Evolutionary conservation across 2,113 vertebrate species (phyloP).

Genomic region (Pituophis catenifer): DNA sequence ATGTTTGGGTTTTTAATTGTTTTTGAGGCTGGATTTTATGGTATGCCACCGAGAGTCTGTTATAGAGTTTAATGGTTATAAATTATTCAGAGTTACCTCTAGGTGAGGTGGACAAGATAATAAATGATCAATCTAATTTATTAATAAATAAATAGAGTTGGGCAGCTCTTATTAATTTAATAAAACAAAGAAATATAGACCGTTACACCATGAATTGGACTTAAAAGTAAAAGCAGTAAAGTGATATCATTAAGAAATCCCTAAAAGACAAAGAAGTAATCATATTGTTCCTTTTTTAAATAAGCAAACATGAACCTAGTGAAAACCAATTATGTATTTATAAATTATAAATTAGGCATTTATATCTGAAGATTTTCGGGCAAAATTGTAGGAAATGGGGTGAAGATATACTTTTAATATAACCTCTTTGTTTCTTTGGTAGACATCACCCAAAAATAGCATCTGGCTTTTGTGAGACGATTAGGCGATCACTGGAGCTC

Average conservation of each 20-base stretch:
- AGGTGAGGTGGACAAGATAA: background rate
- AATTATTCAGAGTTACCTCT: background rate
- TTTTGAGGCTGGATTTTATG: background rate
- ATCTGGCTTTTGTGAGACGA: background rate
- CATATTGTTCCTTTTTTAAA: background rate
- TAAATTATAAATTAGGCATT: background rate
- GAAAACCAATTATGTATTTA: background rate
- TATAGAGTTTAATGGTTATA: background rate
- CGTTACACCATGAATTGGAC: background rate
- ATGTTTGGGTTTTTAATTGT: background rate
- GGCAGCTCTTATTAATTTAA: background rate
- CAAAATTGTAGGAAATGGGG: background rate
- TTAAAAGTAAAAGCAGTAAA: background rate
- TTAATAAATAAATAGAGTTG: background rate
- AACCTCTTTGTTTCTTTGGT: background rate
- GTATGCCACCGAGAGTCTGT: background rate
- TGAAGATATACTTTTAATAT: background rate
- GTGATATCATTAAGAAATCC: background rate
- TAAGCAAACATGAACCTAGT: background rate
- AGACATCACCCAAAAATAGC: background rate
- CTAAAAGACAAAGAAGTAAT: background rate
- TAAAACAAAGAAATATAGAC: background rate
- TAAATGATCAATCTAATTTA: too few relatives aligned
- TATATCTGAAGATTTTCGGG: background rate
- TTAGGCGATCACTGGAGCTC: background rate